Evolutionary conservation across 2,797 vertebrate genomes (phyloP).

Genomic region (Gorsachius magnificus): DNA sequence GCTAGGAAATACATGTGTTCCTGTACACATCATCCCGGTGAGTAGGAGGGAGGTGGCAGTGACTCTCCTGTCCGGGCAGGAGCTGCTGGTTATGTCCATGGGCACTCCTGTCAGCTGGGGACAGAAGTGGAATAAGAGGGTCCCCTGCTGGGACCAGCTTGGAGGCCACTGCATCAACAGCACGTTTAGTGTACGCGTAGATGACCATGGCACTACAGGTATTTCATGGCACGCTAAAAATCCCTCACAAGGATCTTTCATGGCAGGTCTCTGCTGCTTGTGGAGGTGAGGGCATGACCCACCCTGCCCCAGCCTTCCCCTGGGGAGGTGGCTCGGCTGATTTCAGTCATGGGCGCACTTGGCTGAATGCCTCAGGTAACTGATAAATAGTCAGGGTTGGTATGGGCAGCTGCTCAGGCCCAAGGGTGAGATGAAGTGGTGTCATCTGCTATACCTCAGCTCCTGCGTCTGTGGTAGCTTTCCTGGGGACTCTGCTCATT

Average conservation of each 20-base stretch:
- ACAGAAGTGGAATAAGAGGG: neutral
- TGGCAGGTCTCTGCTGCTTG: neutral
- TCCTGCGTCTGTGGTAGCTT: neutral
- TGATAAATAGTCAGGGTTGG: fast-evolving
- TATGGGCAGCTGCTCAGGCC: fast-evolving
- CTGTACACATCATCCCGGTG: fast-evolving
- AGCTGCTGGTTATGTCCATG: neutral
- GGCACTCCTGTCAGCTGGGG: neutral
- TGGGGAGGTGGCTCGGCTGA: neutral
- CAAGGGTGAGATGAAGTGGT: neutral
- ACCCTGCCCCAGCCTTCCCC: neutral
- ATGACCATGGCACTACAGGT: neutral
- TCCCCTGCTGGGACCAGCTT: neutral
- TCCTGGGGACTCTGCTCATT: fast-evolving
- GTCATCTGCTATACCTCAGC: neutral
- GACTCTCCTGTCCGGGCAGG: neutral
- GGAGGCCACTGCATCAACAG: neutral
- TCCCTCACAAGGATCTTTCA: neutral
- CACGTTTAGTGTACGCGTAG: fast-evolving
- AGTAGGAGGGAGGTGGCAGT: neutral
- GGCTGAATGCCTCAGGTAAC: neutral
- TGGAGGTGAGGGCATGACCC: neutral
- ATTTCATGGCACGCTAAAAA: neutral
- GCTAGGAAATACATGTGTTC: neutral
- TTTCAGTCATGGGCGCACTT: neutral